Conservation (phyloP, 2,797 vertebrate species). For the Acanthis flammea region DNA sequence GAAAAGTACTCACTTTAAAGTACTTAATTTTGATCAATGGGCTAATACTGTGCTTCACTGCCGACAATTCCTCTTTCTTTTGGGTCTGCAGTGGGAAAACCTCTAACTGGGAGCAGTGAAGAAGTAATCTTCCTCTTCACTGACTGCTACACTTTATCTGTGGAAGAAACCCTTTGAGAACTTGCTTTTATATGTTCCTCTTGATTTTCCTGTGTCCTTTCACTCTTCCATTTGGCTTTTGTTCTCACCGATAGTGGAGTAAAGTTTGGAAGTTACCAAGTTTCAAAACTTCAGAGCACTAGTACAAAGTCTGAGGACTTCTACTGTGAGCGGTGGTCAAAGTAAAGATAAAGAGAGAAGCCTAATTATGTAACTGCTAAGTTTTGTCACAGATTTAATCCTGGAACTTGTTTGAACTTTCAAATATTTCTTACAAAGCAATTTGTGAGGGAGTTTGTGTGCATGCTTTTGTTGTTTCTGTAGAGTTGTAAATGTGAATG, state of each 20-base stretch:
- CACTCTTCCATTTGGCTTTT: neutral
- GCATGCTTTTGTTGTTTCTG: neutral
- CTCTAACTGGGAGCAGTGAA: neutral
- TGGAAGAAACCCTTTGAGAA: neutral
- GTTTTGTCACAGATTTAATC: neutral
- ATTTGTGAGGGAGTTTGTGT: neutral
- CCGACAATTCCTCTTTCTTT: neutral
- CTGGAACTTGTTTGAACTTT: neutral
- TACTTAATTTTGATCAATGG: neutral
- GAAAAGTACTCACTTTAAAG: neutral
- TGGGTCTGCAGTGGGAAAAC: neutral
- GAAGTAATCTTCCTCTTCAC: neutral
- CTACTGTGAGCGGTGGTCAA: accelerated
- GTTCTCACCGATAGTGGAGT: neutral
- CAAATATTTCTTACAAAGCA: neutral
- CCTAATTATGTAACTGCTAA: neutral
- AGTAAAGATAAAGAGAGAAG: neutral
- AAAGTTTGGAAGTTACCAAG: neutral
- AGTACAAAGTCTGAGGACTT: neutral
- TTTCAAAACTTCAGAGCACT: neutral
- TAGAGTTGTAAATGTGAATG: neutral
- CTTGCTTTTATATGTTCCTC: neutral
- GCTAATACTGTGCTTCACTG: neutral
- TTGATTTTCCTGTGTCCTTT: neutral
- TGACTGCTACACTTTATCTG: neutral